Percentiles rank a stretch among this genome's conserved stretches.
These are phyloP conservation scores for Lophius piscatorius DNA, from an alignment of 2,113 vertebrate genomes.

Conservation along the genomic window DNA sequence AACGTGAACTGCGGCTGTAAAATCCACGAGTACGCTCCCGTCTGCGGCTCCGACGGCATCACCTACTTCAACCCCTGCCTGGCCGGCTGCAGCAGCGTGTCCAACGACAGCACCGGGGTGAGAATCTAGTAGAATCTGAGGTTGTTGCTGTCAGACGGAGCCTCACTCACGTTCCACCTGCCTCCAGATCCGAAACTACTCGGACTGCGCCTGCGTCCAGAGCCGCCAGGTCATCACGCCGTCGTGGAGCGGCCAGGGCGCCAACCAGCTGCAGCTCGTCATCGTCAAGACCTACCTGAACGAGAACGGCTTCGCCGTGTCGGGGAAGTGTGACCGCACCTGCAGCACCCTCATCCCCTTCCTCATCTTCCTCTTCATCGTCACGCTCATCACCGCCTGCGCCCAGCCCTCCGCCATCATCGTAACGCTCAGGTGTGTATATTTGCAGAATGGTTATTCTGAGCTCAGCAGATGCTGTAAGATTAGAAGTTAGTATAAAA, in stretches of 20 bases:
- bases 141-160: too few relatives aligned
- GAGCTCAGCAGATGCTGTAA: too few relatives aligned
- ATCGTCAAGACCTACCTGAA: constrained; percentile 98
- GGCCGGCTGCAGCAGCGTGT: constrained; percentile 90
- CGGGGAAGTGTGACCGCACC: constrained; percentile 92
- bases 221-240: constrained; percentile 97
- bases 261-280: constrained; percentile 91
- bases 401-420: constrained; percentile 98
- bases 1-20: constrained; percentile 97
- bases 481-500: too few relatives aligned
- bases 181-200: constrained; percentile 91
- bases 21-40: constrained; percentile 95
- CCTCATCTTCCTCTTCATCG: constrained; percentile 97
- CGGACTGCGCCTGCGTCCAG: constrained; percentile 96
- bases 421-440: constrained; percentile 93
- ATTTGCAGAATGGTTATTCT: not conserved
- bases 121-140: too few relatives aligned
- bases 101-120: constrained; percentile 92
- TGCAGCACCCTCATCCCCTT: constrained; percentile 97
- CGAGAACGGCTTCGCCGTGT: constrained; percentile 92
- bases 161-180: too few relatives aligned
- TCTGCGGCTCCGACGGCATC: constrained; percentile 98
- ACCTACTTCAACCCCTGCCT: constrained; percentile 98
- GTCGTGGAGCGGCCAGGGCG: constrained; percentile 85
- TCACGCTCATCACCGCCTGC: constrained; percentile 97